Evolutionary conservation across 2,797 vertebrate genomes (phyloP).

Genomic region (Heliangelus exortis): DNA sequence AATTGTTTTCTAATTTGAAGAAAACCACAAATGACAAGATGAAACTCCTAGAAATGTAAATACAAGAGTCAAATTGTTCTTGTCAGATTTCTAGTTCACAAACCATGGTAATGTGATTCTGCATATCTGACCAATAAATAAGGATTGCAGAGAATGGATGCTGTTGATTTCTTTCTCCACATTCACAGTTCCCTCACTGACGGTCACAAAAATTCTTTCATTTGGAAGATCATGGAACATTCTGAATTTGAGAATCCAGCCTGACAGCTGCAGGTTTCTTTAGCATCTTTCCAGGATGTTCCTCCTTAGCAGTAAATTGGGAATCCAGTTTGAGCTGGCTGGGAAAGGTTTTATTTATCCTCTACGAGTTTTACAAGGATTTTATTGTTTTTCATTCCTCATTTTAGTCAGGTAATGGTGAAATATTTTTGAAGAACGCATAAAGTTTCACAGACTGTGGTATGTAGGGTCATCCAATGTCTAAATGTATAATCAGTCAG

Average conservation of each 20-base stretch:
- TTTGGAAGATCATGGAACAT: background rate
- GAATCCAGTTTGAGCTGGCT: background rate
- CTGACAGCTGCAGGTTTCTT: slow-evolving; percentile 49
- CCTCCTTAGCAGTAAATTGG: slow-evolving; percentile 15
- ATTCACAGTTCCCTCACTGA: background rate
- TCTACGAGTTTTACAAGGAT: background rate
- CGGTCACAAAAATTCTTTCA: background rate
- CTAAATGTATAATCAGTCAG: background rate
- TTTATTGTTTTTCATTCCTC: background rate
- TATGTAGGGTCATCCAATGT: background rate
- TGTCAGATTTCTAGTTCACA: slow-evolving; percentile 80
- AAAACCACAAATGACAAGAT: slow-evolving; percentile 83
- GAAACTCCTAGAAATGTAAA: slow-evolving; percentile 81
- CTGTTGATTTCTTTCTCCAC: slow-evolving; percentile 8
- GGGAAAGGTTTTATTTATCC: slow-evolving; percentile 3
- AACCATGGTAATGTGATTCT: slow-evolving; percentile 68
- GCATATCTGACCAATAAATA: slow-evolving; percentile 72
- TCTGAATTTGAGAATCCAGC: slow-evolving; percentile 6
- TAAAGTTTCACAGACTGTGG: background rate
- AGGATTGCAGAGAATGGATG: background rate
- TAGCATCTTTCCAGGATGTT: background rate
- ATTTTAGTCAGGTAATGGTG: background rate
- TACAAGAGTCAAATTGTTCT: slow-evolving; percentile 80
- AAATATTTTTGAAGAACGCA: background rate
- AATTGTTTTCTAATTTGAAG: slow-evolving; percentile 85